These are phyloP conservation scores for Hymenopus coronatus DNA, from an alignment of 2,888 invertebrate genomes.

Conservation along the genomic window DNA sequence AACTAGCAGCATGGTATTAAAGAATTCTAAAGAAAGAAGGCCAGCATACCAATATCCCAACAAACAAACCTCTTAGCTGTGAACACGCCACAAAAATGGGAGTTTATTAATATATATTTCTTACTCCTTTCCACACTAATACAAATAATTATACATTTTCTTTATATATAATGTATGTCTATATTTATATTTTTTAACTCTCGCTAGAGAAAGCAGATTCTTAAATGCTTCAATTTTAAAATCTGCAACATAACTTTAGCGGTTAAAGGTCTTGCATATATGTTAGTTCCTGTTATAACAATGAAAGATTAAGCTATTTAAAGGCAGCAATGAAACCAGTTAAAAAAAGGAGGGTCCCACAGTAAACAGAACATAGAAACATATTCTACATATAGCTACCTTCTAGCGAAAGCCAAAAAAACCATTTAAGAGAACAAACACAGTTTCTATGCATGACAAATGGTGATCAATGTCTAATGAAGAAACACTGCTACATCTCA, in stretches of 20 bases:
- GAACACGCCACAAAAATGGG: constrained; percentile 17
- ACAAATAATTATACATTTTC: neutral
- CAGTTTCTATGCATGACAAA: neutral
- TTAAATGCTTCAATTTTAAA: neutral
- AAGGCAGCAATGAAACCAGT: neutral
- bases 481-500: neutral
- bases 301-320: neutral
- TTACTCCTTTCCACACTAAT: neutral
- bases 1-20: neutral
- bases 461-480: neutral
- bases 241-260: neutral
- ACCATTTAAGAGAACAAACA: constrained; percentile 16
- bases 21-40: constrained; percentile 6
- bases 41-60: constrained; percentile 10
- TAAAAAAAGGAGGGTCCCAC: neutral
- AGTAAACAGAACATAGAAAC: constrained; percentile 5
- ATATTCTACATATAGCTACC: constrained; percentile 8
- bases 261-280: neutral
- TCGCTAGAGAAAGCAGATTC: constrained; percentile 25
- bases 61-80: constrained; percentile 21
- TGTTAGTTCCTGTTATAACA: neutral
- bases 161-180: neutral
- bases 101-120: constrained; percentile 8
- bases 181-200: constrained; percentile 17
- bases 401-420: constrained; percentile 31